Percentiles rank a stretch among this genome's conserved stretches.
Evolutionary conservation across 1,140 invertebrate species (phyloP).

Genomic region (Philopotamus ludificatus): DNA sequence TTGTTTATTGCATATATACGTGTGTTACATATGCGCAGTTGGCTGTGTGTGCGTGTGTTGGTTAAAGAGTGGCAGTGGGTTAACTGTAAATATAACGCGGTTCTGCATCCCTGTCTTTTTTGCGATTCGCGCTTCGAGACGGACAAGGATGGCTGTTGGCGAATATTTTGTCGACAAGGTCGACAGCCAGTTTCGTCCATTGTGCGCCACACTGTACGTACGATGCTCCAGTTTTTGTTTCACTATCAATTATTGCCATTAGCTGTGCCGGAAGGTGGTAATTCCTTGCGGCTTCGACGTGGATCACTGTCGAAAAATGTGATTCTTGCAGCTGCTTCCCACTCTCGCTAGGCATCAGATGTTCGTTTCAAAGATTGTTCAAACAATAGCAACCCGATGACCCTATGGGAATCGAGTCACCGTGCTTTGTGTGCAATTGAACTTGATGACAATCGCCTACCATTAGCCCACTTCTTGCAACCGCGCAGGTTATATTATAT

Average conservation of each 20-base stretch:
- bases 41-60: neutral
- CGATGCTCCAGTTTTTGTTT: slow-evolving; percentile 5
- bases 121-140: neutral
- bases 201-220: neutral
- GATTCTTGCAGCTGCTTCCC: no score
- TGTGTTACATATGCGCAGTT: no score
- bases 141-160: neutral
- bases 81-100: slow-evolving; percentile 1
- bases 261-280: neutral
- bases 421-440: neutral
- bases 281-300: neutral
- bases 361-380: no score
- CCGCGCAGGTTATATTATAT: neutral
- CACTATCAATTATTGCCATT: neutral
- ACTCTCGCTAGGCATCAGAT: no score
- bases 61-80: neutral
- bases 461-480: neutral
- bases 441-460: no score
- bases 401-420: neutral
- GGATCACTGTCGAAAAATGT: neutral
- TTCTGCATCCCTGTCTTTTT: neutral
- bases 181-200: slow-evolving; percentile 5
- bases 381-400: neutral
- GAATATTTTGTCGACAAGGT: slow-evolving; percentile 5
- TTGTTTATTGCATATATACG: no score